These are phyloP conservation scores for Aleiodes leptofemur DNA, from an alignment of 2,888 invertebrate genomes.

Conservation along the genomic window DNA sequence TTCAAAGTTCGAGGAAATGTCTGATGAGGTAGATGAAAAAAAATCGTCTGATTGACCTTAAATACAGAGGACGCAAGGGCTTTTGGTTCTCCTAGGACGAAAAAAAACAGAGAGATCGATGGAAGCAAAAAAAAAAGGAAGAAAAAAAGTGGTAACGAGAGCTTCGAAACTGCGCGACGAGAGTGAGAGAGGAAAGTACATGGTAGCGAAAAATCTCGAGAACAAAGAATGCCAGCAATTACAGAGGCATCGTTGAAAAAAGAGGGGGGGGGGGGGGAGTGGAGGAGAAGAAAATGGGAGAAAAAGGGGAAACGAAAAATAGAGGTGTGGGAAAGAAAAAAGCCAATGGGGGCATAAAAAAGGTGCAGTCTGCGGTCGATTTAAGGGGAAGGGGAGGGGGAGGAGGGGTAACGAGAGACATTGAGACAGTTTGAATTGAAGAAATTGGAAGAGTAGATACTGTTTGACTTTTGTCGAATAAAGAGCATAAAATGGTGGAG, in stretches of 20 bases:
- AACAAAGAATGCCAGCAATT: slow-evolving; percentile 35
- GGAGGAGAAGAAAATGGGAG: slow-evolving; percentile 1
- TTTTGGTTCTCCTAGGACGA: background rate
- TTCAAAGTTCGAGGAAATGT: too few species aligned
- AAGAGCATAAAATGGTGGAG: background rate
- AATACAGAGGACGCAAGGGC: background rate
- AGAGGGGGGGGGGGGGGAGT: slow-evolving; percentile 37
- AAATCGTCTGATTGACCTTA: slow-evolving; percentile 1
- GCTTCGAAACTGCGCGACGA: too few species aligned
- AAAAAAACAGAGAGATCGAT: slow-evolving; percentile 30
- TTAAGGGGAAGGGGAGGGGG: background rate
- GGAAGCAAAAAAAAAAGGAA: background rate
- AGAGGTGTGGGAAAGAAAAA: background rate
- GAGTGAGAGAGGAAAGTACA: slow-evolving; percentile 8
- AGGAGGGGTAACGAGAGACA: background rate
- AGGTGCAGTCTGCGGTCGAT: slow-evolving; percentile 26
- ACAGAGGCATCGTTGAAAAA: slow-evolving; percentile 32
- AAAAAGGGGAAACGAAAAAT: background rate
- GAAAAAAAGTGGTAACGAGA: too few species aligned
- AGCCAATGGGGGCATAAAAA: slow-evolving; percentile 12
- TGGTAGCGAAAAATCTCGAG: slow-evolving; percentile 23
- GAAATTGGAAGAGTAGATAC: background rate
- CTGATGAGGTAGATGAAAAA: background rate
- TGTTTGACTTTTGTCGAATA: background rate
- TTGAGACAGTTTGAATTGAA: background rate